These are phyloP conservation scores for Ypsolopha scabrella DNA, from an alignment of 2,888 invertebrate species.

Conservation along the genomic window DNA sequence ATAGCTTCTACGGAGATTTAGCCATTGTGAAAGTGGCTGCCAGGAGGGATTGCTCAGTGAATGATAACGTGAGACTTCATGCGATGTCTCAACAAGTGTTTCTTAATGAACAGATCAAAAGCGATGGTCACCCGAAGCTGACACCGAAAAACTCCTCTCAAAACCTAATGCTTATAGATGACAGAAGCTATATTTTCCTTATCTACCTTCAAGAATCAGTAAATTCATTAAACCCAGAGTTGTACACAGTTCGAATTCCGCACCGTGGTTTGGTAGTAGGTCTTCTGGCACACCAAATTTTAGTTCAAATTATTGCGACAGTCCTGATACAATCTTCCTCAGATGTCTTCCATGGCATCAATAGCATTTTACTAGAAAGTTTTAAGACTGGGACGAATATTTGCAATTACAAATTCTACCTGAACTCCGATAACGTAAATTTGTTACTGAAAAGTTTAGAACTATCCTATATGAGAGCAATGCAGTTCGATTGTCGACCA, in stretches of 20 bases:
- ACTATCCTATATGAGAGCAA: slow-evolving; percentile 83
- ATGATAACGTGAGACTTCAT: slow-evolving; percentile 86
- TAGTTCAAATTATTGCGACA: slow-evolving; percentile 91
- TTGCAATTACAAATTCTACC: slow-evolving; percentile 54
- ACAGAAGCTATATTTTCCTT: slow-evolving; percentile 90
- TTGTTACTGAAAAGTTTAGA: slow-evolving; percentile 83
- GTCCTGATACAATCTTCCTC: slow-evolving; percentile 82
- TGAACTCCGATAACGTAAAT: slow-evolving; percentile 74
- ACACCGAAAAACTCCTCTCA: slow-evolving; percentile 47
- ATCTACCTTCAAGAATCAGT: slow-evolving; percentile 83
- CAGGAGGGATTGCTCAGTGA: slow-evolving; percentile 85
- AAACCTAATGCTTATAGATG: slow-evolving; percentile 74
- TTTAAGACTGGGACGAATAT: slow-evolving; percentile 52
- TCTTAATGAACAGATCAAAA: slow-evolving; percentile 67
- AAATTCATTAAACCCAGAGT: slow-evolving; percentile 78
- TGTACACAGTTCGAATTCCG: slow-evolving; percentile 86
- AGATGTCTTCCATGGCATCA: slow-evolving; percentile 73
- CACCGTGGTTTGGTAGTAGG: slow-evolving; percentile 90
- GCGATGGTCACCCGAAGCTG: slow-evolving; percentile 40
- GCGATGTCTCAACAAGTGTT: slow-evolving; percentile 92
- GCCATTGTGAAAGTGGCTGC: slow-evolving; percentile 96
- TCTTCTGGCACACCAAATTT: slow-evolving; percentile 91
- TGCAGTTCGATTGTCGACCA: slow-evolving; percentile 90
- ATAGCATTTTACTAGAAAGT: slow-evolving; percentile 69
- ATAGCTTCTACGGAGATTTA: slow-evolving; percentile 94